Percentiles rank a stretch among this genome's conserved stretches.
Conservation (phyloP, 2,888 invertebrate species). For the Idaea dimidiata region DNA sequence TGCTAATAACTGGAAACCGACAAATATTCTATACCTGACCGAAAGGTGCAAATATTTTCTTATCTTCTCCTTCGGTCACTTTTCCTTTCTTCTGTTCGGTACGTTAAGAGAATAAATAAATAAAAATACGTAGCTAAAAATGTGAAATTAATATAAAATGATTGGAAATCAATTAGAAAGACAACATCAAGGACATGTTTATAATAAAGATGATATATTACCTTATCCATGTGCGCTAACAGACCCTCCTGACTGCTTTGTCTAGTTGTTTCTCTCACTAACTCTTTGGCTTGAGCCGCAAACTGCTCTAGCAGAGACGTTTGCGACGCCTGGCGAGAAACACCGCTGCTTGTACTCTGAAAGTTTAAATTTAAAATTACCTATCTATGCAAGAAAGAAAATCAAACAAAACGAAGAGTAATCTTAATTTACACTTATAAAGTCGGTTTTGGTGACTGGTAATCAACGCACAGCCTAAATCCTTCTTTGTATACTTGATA, state of each 20-base stretch:
- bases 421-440: too few species aligned
- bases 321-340: slow-evolving; percentile 89
- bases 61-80: slow-evolving; percentile 88
- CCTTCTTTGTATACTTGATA: too few species aligned
- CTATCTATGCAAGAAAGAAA: neutral
- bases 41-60: slow-evolving; percentile 87
- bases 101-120: slow-evolving; percentile 38
- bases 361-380: slow-evolving; percentile 13
- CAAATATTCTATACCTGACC: slow-evolving; percentile 84
- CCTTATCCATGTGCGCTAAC: slow-evolving; percentile 94
- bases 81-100: slow-evolving; percentile 84
- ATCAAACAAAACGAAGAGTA: too few species aligned
- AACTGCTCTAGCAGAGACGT: slow-evolving; percentile 93
- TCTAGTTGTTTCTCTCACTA: slow-evolving; percentile 92
- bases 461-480: too few species aligned
- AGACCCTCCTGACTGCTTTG: slow-evolving; percentile 95
- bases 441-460: too few species aligned
- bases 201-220: slow-evolving; percentile 48
- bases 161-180: neutral
- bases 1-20: slow-evolving; percentile 12
- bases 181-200: neutral
- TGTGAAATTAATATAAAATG: slow-evolving; percentile 6
- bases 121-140: slow-evolving; percentile 16
- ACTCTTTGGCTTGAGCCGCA: slow-evolving; percentile 92
- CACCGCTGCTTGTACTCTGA: slow-evolving; percentile 62